These are phyloP conservation scores for Hipparchia semele DNA, from an alignment of 2,888 invertebrate species.

Conservation along the genomic window DNA sequence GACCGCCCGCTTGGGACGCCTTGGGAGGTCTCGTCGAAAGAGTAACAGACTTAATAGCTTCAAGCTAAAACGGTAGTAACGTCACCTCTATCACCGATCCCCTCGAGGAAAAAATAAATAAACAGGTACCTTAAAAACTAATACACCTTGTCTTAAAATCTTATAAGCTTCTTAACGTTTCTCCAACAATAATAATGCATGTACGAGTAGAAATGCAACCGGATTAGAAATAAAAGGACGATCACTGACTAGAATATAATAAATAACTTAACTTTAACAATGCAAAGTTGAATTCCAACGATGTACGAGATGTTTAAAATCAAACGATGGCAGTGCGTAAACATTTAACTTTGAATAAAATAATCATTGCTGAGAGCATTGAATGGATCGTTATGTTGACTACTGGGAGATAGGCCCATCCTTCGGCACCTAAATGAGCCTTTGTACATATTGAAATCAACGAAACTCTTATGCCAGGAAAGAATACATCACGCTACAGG, in stretches of 20 bases:
- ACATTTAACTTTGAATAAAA: conserved; percentile 59
- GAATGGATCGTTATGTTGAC: conserved; percentile 66
- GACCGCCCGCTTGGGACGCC: conserved; percentile 56
- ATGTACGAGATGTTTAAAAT: conserved; percentile 30
- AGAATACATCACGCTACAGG: conserved; percentile 31
- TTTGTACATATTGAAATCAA: conserved; percentile 52
- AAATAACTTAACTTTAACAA: conserved; percentile 19
- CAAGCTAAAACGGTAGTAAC: conserved; percentile 46
- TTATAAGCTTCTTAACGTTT: conserved; percentile 1
- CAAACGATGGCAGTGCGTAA: conserved; percentile 38
- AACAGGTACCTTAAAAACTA: conserved; percentile 38
- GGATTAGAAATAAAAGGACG: neutral
- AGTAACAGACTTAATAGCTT: conserved; percentile 66
- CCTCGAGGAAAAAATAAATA: conserved; percentile 43
- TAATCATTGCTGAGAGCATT: conserved; percentile 59
- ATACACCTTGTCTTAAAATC: conserved; percentile 44
- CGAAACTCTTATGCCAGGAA: conserved; percentile 33
- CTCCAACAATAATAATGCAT: neutral
- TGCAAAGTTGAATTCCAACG: conserved; percentile 24
- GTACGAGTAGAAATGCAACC: conserved; percentile 10
- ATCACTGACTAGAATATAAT: conserved; percentile 10
- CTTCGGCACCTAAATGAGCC: conserved; percentile 46
- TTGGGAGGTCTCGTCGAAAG: conserved; percentile 70
- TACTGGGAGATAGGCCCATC: conserved; percentile 43
- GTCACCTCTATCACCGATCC: conserved; percentile 30